Conservation (phyloP, 1,140 invertebrate species). For the Drosophila punjabiensis region DNA sequence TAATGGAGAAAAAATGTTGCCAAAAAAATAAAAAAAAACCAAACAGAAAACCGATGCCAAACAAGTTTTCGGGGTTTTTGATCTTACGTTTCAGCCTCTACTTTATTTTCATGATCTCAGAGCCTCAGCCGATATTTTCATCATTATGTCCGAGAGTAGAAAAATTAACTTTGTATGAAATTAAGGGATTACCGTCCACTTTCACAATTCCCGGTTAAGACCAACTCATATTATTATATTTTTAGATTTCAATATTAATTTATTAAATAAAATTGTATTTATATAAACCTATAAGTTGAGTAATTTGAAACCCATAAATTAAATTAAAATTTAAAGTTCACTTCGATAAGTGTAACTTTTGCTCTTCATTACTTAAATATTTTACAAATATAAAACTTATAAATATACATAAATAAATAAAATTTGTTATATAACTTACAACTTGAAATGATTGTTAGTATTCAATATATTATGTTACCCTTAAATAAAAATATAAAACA, state of each 20-base stretch:
- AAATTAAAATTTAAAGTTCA: neutral
- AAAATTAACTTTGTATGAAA: neutral
- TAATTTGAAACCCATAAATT: neutral
- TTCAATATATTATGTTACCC: too few species aligned
- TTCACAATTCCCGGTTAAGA: neutral
- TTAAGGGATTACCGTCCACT: neutral
- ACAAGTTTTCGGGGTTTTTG: slow-evolving; percentile 60
- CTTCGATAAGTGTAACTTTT: neutral
- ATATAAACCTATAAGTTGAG: neutral
- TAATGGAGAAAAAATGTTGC: slow-evolving; percentile 51
- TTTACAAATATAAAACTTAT: too few species aligned
- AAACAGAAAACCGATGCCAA: slow-evolving; percentile 40
- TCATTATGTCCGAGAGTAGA: slow-evolving; percentile 12
- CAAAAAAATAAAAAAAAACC: slow-evolving; percentile 49
- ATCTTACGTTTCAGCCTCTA: slow-evolving; percentile 34
- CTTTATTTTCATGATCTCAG: slow-evolving; percentile 29
- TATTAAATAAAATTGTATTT: neutral
- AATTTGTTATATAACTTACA: too few species aligned
- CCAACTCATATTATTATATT: neutral
- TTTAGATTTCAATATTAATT: neutral
- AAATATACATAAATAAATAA: too few species aligned
- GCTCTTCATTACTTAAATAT: too few species aligned
- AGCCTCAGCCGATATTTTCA: slow-evolving; percentile 23
- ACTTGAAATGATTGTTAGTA: too few species aligned
- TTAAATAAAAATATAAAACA: too few species aligned